Conservation (phyloP, 2,888 invertebrate genomes). For the Rhabditoides inermis region DNA sequence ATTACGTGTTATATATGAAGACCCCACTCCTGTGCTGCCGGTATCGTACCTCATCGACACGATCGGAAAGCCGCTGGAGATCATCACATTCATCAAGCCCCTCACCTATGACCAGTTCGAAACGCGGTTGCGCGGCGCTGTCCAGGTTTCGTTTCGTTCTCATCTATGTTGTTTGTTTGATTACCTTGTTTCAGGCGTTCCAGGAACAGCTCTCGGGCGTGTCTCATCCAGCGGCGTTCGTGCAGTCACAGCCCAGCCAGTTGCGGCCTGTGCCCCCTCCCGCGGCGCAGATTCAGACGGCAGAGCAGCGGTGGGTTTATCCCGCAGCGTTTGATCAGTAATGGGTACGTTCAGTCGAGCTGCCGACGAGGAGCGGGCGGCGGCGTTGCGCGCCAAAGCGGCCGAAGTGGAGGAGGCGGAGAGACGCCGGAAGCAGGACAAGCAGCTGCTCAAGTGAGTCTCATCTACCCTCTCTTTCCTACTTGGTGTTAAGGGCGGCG, state of each 20-base stretch:
- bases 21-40: slow-evolving; percentile 22
- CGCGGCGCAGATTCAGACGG: neutral
- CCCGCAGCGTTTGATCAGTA: no score
- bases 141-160: slow-evolving; percentile 3
- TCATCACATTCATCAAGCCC: slow-evolving; percentile 13
- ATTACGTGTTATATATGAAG: slow-evolving; percentile 7
- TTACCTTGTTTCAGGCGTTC: no score
- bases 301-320: no score
- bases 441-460: no score
- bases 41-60: slow-evolving; percentile 24
- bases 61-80: slow-evolving; percentile 18
- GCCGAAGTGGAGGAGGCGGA: slow-evolving; percentile 9
- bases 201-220: neutral
- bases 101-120: slow-evolving; percentile 13
- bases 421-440: no score
- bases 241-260: neutral
- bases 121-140: slow-evolving; percentile 8
- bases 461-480: no score
- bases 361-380: no score
- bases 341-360: no score
- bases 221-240: neutral
- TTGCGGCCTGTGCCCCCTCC: neutral
- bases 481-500: slow-evolving; percentile 24
- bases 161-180: slow-evolving; percentile 1
- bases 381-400: slow-evolving; percentile 3